These are phyloP conservation scores for Bombus huntii DNA, from an alignment of 1,140 invertebrate genomes.

Conservation along the genomic window DNA sequence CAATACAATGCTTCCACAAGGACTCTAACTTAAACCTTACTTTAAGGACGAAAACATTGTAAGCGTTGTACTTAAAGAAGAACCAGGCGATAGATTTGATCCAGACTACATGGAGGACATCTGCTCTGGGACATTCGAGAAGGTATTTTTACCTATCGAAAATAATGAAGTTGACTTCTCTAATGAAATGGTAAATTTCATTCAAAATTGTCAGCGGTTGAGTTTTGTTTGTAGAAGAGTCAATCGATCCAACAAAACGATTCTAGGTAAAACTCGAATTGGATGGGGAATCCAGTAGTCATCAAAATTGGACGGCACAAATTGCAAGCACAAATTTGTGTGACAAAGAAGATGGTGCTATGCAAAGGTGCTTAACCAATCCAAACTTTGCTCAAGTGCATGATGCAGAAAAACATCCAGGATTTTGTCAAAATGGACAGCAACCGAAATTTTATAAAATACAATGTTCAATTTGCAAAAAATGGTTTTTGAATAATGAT, in stretches of 20 bases:
- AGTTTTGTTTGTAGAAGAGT: slow-evolving; percentile 11
- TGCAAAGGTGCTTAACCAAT: slow-evolving; percentile 70
- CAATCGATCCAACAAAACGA: slow-evolving; percentile 12
- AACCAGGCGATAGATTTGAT: slow-evolving; percentile 76
- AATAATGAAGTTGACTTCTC: slow-evolving; percentile 79
- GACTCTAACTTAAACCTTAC: slow-evolving; percentile 68
- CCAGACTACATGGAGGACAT: slow-evolving; percentile 80
- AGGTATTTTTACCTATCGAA: slow-evolving; percentile 80
- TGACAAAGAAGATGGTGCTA: slow-evolving; percentile 73
- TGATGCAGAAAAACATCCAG: slow-evolving; percentile 63
- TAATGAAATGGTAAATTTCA: slow-evolving; percentile 78
- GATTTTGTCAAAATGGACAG: slow-evolving; percentile 66
- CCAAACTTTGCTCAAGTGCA: slow-evolving; percentile 67
- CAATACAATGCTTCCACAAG: slow-evolving; percentile 49
- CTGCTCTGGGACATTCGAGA: slow-evolving; percentile 78
- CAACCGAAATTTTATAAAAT: slow-evolving; percentile 80
- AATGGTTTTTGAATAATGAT: slow-evolving; percentile 81
- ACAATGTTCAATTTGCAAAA: slow-evolving; percentile 79
- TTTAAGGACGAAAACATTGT: slow-evolving; percentile 80
- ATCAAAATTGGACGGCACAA: slow-evolving; percentile 77
- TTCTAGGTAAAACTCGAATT: slow-evolving; percentile 79
- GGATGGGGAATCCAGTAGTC: slow-evolving; percentile 74
- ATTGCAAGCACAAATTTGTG: slow-evolving; percentile 72
- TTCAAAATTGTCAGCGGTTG: not conserved
- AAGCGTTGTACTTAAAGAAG: slow-evolving; percentile 78